phyloP scores from a whole-genome alignment of 1,140 invertebrate genomes.

The Trichogramma pretiosum region DNA sequence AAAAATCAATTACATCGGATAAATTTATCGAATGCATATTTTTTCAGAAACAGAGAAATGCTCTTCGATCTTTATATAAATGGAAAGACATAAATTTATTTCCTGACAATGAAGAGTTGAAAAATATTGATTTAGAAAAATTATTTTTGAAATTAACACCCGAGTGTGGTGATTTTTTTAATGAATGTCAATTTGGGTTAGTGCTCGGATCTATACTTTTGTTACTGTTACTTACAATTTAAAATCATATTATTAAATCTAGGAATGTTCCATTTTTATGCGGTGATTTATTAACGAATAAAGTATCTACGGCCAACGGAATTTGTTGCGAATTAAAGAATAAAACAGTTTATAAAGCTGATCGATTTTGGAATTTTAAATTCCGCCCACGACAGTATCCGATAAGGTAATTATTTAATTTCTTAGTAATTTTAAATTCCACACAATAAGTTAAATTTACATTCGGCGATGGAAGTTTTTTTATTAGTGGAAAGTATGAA shows the following conservation, averaged over 20 bases:
- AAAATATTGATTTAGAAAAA: not conserved
- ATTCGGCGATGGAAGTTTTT: too few relatives aligned
- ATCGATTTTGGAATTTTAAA: slow-evolving; percentile 3
- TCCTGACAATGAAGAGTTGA: not conserved
- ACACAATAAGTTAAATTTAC: too few relatives aligned
- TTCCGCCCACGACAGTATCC: slow-evolving; percentile 11
- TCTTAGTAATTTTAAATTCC: too few relatives aligned
- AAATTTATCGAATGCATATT: not conserved
- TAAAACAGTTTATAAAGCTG: not conserved
- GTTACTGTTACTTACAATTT: too few relatives aligned
- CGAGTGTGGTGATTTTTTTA: slow-evolving; percentile 14
- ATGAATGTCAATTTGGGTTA: slow-evolving; percentile 15
- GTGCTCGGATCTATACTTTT: too few relatives aligned
- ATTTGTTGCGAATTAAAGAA: slow-evolving; percentile 16
- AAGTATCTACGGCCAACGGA: slow-evolving; percentile 10
- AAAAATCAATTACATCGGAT: not conserved
- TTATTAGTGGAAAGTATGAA: not conserved
- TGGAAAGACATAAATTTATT: slow-evolving; percentile 16
- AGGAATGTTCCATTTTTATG: too few relatives aligned
- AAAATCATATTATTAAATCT: too few relatives aligned
- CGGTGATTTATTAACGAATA: slow-evolving; percentile 9
- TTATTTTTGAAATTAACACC: slow-evolving; percentile 14
- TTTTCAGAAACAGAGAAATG: slow-evolving; percentile 1
- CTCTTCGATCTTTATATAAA: slow-evolving; percentile 17
- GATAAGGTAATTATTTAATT: slow-evolving; percentile 14